phyloP scores from a whole-genome alignment of 1,140 invertebrate genomes.

The Sarcophaga bullata region DNA sequence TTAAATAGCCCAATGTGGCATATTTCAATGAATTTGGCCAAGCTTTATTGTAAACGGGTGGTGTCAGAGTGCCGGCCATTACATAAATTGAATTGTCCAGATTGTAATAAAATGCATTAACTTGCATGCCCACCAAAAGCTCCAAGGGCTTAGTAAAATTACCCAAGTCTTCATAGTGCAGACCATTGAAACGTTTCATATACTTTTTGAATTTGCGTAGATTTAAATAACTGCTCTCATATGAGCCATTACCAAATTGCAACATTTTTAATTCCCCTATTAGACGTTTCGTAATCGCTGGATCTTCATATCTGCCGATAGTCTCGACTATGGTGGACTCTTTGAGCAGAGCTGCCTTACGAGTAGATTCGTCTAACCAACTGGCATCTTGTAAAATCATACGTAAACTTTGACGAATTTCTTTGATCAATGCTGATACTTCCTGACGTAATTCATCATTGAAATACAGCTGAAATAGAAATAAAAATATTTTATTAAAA shows the following conservation, averaged over 20 bases:
- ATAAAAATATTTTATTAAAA: neutral
- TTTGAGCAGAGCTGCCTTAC: constrained; percentile 69
- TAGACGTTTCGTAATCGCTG: constrained; percentile 44
- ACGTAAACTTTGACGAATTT: constrained; percentile 71
- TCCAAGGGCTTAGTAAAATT: constrained; percentile 54
- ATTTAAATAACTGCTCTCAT: constrained; percentile 50
- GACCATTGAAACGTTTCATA: constrained; percentile 51
- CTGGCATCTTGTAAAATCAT: constrained; percentile 72
- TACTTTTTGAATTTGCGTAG: constrained; percentile 44
- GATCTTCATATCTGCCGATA: constrained; percentile 72
- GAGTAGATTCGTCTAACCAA: constrained; percentile 79
- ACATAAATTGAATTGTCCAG: constrained; percentile 60
- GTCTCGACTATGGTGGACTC: constrained; percentile 68
- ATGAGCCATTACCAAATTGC: constrained; percentile 44
- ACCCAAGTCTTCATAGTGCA: constrained; percentile 45
- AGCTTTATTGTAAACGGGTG: constrained; percentile 85
- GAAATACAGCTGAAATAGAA: constrained; percentile 51
- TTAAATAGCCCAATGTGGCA: constrained; percentile 56
- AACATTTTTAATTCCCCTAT: constrained; percentile 51
- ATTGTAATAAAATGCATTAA: constrained; percentile 61
- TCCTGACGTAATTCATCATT: constrained; percentile 48
- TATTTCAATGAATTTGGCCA: constrained; percentile 60
- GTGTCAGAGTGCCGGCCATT: constrained; percentile 89
- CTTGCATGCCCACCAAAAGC: constrained; percentile 54
- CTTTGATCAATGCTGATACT: constrained; percentile 49